phyloP scores from a whole-genome alignment of 2,888 invertebrate species.

The Agonopterix subpropinquella region DNA sequence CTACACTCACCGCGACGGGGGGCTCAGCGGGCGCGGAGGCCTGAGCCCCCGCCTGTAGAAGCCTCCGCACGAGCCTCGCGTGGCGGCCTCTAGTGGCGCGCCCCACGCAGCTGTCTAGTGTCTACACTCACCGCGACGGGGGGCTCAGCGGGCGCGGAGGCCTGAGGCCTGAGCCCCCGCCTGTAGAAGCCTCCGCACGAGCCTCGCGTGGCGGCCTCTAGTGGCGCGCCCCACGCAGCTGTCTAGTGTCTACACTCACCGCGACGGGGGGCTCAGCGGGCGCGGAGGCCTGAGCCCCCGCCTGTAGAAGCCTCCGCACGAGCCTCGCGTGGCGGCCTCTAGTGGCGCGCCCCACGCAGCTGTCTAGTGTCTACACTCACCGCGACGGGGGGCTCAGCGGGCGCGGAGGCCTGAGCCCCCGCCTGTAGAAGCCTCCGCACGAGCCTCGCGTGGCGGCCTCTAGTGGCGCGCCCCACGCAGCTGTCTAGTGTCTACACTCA shows the following conservation, averaged over 20 bases:
- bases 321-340: slow-evolving; percentile 82
- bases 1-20: neutral
- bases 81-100: slow-evolving; percentile 87
- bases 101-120: slow-evolving; percentile 92
- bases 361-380: no score
- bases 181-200: slow-evolving; percentile 65
- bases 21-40: neutral
- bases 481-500: no score
- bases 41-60: slow-evolving; percentile 1
- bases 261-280: neutral
- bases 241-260: no score
- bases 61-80: slow-evolving; percentile 75
- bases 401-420: slow-evolving; percentile 1
- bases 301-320: slow-evolving; percentile 53
- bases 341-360: slow-evolving; percentile 88
- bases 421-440: slow-evolving; percentile 53
- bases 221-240: slow-evolving; percentile 90
- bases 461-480: slow-evolving; percentile 87
- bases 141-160: neutral
- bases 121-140: neutral
- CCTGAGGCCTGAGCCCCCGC: slow-evolving; percentile 1
- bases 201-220: slow-evolving; percentile 80
- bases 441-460: slow-evolving; percentile 81
- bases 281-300: slow-evolving; percentile 1
- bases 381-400: neutral